Evolutionary conservation across 92 coral and sea anemone species (phyloP).

Genomic region (Pocillopora meandrina): DNA sequence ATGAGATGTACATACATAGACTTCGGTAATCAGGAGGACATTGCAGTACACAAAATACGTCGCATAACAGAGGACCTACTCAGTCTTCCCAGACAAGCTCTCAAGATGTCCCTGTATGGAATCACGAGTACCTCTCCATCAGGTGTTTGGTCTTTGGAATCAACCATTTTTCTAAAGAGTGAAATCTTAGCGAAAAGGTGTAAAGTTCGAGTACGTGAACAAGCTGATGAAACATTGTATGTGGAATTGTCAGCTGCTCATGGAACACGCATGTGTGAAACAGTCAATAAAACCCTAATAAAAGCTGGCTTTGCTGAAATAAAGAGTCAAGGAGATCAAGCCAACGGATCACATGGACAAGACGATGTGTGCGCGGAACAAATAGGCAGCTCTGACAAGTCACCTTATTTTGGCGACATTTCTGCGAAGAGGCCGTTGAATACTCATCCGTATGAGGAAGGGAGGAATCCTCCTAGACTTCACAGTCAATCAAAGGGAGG

Average conservation of each 20-base stretch:
- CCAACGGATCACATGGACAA: not conserved
- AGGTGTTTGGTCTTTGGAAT: constrained; percentile 72
- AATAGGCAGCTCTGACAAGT: constrained; percentile 19
- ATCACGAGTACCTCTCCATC: constrained; percentile 40
- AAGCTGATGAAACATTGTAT: constrained; percentile 32
- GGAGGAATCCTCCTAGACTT: not conserved
- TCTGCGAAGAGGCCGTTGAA: not conserved
- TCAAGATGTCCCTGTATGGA: constrained; percentile 69
- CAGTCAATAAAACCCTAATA: constrained; percentile 22
- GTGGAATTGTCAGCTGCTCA: constrained; percentile 37
- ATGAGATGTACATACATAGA: constrained; percentile 83
- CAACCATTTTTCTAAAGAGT: constrained; percentile 50
- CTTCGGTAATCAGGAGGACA: constrained; percentile 91
- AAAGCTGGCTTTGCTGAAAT: constrained; percentile 32
- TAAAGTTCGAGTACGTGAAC: constrained; percentile 46
- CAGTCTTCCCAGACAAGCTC: constrained; percentile 75
- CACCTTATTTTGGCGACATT: constrained; percentile 2
- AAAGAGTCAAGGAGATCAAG: not conserved
- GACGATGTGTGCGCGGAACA: not conserved
- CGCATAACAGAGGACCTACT: constrained; percentile 70
- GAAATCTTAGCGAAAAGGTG: constrained; percentile 65
- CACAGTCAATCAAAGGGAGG: not conserved
- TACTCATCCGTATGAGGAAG: not conserved
- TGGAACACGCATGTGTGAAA: constrained; percentile 1
- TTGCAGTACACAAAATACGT: constrained; percentile 66